A percentile compares a stretch with the other conserved stretches of the same genome.
Evolutionary conservation across 1,140 invertebrate species (phyloP).

Genomic region (Pseudomyrmex flavicornis): DNA sequence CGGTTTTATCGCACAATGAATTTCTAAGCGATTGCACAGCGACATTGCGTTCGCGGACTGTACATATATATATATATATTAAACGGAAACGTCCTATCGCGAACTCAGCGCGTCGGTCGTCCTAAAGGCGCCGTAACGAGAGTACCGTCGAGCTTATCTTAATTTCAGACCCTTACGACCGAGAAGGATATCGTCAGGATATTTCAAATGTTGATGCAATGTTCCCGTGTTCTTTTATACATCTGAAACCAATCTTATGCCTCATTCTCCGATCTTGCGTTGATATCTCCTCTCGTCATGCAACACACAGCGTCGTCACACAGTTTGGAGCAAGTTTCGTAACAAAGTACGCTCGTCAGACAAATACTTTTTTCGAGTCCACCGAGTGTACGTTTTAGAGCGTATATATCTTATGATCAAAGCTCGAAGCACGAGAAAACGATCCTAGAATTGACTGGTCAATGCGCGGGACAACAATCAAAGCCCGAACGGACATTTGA

Average conservation of each 20-base stretch:
- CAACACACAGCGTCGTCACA: too few relatives aligned
- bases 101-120: background rate
- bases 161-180: background rate
- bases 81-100: constrained; percentile 15
- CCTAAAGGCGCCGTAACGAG: background rate
- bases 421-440: too few relatives aligned
- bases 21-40: constrained; percentile 52
- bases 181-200: constrained; percentile 2
- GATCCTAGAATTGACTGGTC: too few relatives aligned
- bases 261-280: too few relatives aligned
- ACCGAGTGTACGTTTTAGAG: too few relatives aligned
- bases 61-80: constrained; percentile 4
- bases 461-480: too few relatives aligned
- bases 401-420: background rate
- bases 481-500: too few relatives aligned
- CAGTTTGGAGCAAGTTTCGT: background rate
- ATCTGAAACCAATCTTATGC: too few relatives aligned
- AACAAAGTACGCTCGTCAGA: background rate
- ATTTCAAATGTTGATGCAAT: background rate
- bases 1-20: constrained; percentile 57
- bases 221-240: background rate
- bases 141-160: constrained; percentile 7
- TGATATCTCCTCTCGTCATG: too few relatives aligned
- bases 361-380: too few relatives aligned
- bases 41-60: constrained; percentile 4